Evolutionary conservation across 2,113 vertebrate genomes (phyloP), one percentile per base, ranked within the genome.

Genomic region (Lutjanus erythropterus): DNA sequence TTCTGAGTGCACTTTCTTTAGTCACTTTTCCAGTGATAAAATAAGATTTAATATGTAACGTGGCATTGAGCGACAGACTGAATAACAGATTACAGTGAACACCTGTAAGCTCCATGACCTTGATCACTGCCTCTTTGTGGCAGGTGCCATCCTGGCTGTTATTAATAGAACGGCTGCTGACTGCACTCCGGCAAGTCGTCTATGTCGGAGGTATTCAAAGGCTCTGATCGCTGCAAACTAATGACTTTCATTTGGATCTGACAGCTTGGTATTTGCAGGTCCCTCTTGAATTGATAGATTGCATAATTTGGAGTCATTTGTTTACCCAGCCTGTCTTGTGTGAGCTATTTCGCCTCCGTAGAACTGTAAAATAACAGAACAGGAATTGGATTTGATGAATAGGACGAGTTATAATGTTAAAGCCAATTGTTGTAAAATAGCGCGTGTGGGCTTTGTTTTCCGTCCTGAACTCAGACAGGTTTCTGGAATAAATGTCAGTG

Each of bases 211-310:
- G 76, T 75, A 78, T 82, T 88, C 81, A 77, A 65, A 80, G 73
- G 74, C 76, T 89, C 80, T 83, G 90, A 91, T 91, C 66, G 83
- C 82, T 78, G 65, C 78, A 86, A 87, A 92, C 91, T 93, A 92
- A 94, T 91, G 80, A 83, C 87, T 88, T 88, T 90, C 91, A 93
- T 92, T 93, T 93, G 86, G 84, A 80, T 75, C 67, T 86, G 91
- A 91, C 89, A 91, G 92, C 86, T 89, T 86, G 84, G 85, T 91
- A 90, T 91, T 93, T 91, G 82, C 78, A 85, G 79, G 69, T 81
- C 75, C 80, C 71, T 81, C 84, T 86, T 60, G 71, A 78, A 78
- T 84, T 94, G 93, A 94, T 92, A 88, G 90, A 93, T 89, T 88
- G 86, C 81, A 86, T 88, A 85, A 91, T 89, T 86, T 91, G 64